Evolutionary conservation across 2,888 invertebrate species (phyloP).

Genomic region (Yponomeuta sedellus): DNA sequence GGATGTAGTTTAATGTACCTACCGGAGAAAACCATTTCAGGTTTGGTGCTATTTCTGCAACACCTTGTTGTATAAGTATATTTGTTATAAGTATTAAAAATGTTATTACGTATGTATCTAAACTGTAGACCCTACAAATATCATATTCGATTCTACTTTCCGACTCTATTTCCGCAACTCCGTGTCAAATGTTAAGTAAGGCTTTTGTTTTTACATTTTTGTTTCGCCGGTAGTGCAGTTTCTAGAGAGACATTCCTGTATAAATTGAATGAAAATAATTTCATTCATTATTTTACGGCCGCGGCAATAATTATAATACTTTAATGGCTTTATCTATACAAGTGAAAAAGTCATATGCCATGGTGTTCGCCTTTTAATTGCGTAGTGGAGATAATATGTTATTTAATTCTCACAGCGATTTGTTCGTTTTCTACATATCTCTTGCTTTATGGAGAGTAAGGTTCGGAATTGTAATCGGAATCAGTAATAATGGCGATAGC

Average conservation of each 20-base stretch:
- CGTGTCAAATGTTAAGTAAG: not conserved
- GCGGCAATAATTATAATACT: conserved; percentile 40
- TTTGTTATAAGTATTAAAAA: too few relatives aligned
- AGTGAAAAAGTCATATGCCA: conserved; percentile 10
- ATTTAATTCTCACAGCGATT: conserved; percentile 35
- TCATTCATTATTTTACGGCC: conserved; percentile 29
- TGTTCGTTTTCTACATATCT: conserved; percentile 40
- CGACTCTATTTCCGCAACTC: too few relatives aligned
- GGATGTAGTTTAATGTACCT: too few relatives aligned
- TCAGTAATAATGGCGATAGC: conserved; percentile 12
- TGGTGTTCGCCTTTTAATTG: conserved; percentile 18
- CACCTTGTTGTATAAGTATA: too few relatives aligned
- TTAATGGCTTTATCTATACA: conserved; percentile 47
- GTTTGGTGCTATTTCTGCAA: too few relatives aligned
- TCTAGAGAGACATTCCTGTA: not conserved
- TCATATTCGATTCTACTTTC: too few relatives aligned
- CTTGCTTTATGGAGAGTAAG: conserved; percentile 51
- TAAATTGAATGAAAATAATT: conserved; percentile 13
- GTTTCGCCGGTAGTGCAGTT: not conserved
- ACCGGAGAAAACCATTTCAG: too few relatives aligned
- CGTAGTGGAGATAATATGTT: conserved; percentile 30
- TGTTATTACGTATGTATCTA: too few relatives aligned
- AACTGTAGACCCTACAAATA: too few relatives aligned
- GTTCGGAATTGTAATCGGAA: conserved; percentile 30
- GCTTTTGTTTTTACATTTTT: not conserved